Conservation (phyloP, 2,113 vertebrate genomes). For the Columbina picui region DNA sequence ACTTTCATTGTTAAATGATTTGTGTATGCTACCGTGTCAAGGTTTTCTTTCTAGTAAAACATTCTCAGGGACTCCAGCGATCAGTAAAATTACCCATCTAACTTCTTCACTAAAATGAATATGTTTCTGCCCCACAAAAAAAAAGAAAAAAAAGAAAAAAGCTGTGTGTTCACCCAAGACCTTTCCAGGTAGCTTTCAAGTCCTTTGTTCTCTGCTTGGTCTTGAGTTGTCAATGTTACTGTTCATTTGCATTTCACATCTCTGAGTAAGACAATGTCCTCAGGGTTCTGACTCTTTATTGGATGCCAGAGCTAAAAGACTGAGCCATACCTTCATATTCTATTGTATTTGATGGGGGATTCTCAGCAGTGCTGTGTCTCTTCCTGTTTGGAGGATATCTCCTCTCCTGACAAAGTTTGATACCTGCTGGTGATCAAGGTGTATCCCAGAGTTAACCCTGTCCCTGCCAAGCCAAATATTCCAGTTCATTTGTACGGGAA, state of each 20-base stretch:
- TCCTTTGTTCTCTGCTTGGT: slow-evolving; percentile 61
- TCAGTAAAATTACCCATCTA: slow-evolving; percentile 2
- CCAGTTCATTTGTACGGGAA: not conserved
- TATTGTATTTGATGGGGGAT: slow-evolving; percentile 73
- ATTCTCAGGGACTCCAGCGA: not conserved
- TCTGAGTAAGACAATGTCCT: slow-evolving; percentile 72
- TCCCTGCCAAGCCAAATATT: not conserved
- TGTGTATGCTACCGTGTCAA: not conserved
- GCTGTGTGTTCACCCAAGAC: not conserved
- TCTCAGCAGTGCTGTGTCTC: slow-evolving; percentile 65
- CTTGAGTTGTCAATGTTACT: slow-evolving; percentile 68
- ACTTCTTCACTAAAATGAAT: slow-evolving; percentile 2
- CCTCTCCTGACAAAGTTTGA: slow-evolving; percentile 73
- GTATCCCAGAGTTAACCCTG: slow-evolving; percentile 45
- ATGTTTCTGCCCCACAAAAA: not conserved
- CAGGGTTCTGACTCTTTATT: slow-evolving; percentile 65
- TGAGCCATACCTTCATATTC: slow-evolving; percentile 65
- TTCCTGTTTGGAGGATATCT: slow-evolving; percentile 71
- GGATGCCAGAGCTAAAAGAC: slow-evolving; percentile 54
- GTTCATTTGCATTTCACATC: slow-evolving; percentile 70
- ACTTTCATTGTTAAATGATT: slow-evolving; percentile 22
- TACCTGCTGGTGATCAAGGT: slow-evolving; percentile 57
- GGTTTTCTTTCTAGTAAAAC: slow-evolving; percentile 2
- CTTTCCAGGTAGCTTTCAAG: slow-evolving; percentile 65
- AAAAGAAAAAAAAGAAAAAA: not conserved